Conservation (phyloP, 2,113 vertebrate species). For the Toxotes jaculatrix region DNA sequence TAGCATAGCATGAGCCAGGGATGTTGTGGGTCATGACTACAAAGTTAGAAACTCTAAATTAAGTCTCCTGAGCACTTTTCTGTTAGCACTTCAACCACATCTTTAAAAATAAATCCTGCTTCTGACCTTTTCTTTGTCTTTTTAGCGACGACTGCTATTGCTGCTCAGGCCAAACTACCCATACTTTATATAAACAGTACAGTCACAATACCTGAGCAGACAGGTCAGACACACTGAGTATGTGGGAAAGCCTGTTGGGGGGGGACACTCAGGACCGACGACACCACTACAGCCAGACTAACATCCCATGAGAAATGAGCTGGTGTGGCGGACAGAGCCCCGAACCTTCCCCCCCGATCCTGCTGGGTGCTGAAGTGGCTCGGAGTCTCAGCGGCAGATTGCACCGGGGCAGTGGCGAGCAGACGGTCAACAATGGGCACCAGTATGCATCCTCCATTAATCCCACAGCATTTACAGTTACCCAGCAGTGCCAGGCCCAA, state of each 20-base stretch:
- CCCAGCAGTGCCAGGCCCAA: constrained; percentile 65
- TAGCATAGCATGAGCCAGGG: too few species aligned
- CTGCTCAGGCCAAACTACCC: too few species aligned
- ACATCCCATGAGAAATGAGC: constrained; percentile 36
- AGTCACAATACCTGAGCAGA: constrained; percentile 18
- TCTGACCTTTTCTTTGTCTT: too few species aligned
- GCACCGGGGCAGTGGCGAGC: constrained; percentile 56
- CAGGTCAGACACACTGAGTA: not conserved
- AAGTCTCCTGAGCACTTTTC: too few species aligned
- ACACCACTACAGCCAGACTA: constrained; percentile 6
- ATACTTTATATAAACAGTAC: too few species aligned
- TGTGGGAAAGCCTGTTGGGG: constrained; percentile 40
- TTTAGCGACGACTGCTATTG: too few species aligned
- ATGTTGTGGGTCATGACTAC: too few species aligned
- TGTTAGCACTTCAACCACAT: too few species aligned
- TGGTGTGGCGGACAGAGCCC: constrained; percentile 15
- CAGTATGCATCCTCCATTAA: constrained; percentile 79
- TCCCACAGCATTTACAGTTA: constrained; percentile 75
- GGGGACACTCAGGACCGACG: constrained; percentile 23
- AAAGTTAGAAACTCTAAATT: too few species aligned
- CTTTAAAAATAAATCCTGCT: too few species aligned
- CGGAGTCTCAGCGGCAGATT: constrained; percentile 74
- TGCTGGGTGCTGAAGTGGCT: constrained; percentile 63
- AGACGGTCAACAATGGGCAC: constrained; percentile 78
- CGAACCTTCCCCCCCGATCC: constrained; percentile 41